phyloP scores from a whole-genome alignment of 2,113 vertebrate species.

The Percopsis transmontana region DNA sequence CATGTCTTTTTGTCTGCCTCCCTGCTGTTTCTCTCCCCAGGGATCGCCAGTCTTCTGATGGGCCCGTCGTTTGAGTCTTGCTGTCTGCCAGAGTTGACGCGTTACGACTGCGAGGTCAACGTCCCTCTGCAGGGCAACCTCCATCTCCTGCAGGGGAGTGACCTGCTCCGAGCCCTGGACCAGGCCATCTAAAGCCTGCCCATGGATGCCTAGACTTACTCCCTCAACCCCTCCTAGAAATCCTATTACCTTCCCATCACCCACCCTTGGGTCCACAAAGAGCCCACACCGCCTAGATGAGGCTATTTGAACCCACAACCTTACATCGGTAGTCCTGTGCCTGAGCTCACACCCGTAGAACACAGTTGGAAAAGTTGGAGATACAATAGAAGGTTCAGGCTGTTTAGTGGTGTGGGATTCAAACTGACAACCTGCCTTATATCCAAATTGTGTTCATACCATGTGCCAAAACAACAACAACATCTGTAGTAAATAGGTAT shows the following conservation, averaged over 20 bases:
- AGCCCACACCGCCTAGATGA: slow-evolving; percentile 40
- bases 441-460: not conserved
- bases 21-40: slow-evolving; percentile 64
- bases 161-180: slow-evolving; percentile 93
- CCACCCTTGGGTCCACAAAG: slow-evolving; percentile 1
- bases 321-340: slow-evolving; percentile 26
- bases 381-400: not conserved
- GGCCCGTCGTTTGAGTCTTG: slow-evolving; percentile 86
- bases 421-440: slow-evolving; percentile 8
- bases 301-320: slow-evolving; percentile 38
- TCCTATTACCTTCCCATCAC: slow-evolving; percentile 12
- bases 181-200: slow-evolving; percentile 83
- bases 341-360: not conserved
- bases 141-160: slow-evolving; percentile 92
- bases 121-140: slow-evolving; percentile 88
- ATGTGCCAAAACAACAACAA: not conserved
- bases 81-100: slow-evolving; percentile 91
- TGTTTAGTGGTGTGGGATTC: not conserved
- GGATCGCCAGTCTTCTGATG: slow-evolving; percentile 86
- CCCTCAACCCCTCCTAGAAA: slow-evolving; percentile 18
- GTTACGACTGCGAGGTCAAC: slow-evolving; percentile 98
- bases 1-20: not conserved
- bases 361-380: slow-evolving; percentile 1
- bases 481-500: too few species aligned
- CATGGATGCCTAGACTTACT: slow-evolving; percentile 17